Percentiles rank a stretch among this genome's conserved stretches.
Evolutionary conservation across 1,140 invertebrate species (phyloP).

Genomic region (Drosophila eugracilis): DNA sequence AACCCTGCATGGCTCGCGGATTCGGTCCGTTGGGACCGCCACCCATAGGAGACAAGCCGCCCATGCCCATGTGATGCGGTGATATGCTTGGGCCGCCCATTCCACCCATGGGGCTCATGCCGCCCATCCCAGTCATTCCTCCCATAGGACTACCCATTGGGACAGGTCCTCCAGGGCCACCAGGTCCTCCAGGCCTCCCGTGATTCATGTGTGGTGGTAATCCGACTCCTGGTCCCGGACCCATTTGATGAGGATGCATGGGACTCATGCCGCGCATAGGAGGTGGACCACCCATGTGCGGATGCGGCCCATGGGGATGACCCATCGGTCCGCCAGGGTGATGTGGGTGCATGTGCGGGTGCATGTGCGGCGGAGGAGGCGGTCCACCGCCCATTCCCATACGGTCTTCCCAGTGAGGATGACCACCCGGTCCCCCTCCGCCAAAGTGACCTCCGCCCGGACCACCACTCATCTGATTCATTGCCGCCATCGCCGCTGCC

Average conservation of each 20-base stretch:
- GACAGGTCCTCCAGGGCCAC: slow-evolving; percentile 59
- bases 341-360: slow-evolving; percentile 85
- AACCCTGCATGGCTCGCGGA: slow-evolving; percentile 87
- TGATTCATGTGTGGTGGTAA: slow-evolving; percentile 84
- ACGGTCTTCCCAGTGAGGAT: slow-evolving; percentile 86
- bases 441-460: slow-evolving; percentile 66
- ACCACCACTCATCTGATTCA: slow-evolving; percentile 85
- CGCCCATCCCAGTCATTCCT: slow-evolving; percentile 85
- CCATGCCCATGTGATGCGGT: slow-evolving; percentile 88
- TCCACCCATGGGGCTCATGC: slow-evolving; percentile 87
- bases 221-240: slow-evolving; percentile 77
- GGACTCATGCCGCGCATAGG: slow-evolving; percentile 90
- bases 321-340: slow-evolving; percentile 85
- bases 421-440: slow-evolving; percentile 47
- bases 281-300: slow-evolving; percentile 85
- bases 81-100: slow-evolving; percentile 87
- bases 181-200: slow-evolving; percentile 66
- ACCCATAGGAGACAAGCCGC: slow-evolving; percentile 88
- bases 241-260: slow-evolving; percentile 85
- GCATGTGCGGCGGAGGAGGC: slow-evolving; percentile 84
- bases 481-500: slow-evolving; percentile 87
- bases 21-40: slow-evolving; percentile 86
- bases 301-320: slow-evolving; percentile 84
- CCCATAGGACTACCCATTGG: slow-evolving; percentile 84
- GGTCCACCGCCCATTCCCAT: slow-evolving; percentile 86